Evolutionary conservation across 2,113 vertebrate genomes (phyloP), one percentile per base, ranked within the genome.

Genomic region (Periophthalmus modestus): DNA sequence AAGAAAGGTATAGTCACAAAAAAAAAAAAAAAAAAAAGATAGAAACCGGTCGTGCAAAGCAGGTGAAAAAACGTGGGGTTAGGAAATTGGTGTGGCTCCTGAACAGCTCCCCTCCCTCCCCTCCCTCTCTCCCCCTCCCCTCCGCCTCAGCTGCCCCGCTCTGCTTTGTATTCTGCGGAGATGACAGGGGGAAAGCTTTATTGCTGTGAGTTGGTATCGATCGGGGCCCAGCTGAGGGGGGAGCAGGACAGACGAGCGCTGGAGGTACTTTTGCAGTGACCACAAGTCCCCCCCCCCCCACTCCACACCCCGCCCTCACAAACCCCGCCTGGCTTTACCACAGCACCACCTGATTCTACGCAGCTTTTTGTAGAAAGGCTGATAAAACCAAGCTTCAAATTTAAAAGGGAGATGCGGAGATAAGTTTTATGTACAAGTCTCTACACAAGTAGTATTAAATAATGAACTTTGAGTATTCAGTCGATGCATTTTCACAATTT

Each of bases 181-280:
- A 90, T 91, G 89, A 90, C 89, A 91, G 89, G 87, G 93, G 92
- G 92, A 93, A 93, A 94, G 93, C 93, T 94, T 94, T 94, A 94
- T 94, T 93, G 93, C 93, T 94, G 91, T 82, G 93, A 94, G 93
- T 94, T 92, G 77, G 93, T 94, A 94, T 94, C 93, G 93, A 94
- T 94, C 93, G 93, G 93, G 93, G 93, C 92, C 91, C 91, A 81
- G 68, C 88, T 69, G 78, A 88, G 88, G 86, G 93, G 93, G 91
- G 69, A 90, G 85, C 83, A 84, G 88, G 92, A 92, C 86, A 83
- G 34, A 9, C 90, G 66, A 79, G 72, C 72, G 70, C 80, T 79
- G 83, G 87, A 92, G 89, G 90, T 90, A 82, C 92, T 92, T 93
- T 92, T 58, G 74, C 91, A 94, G 85, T 72, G 87, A 82, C 57